A percentile compares a stretch with the other conserved stretches of the same genome.
These are phyloP conservation scores for Cetonia aurata DNA, from an alignment of 2,888 invertebrate species.

Conservation along the genomic window DNA sequence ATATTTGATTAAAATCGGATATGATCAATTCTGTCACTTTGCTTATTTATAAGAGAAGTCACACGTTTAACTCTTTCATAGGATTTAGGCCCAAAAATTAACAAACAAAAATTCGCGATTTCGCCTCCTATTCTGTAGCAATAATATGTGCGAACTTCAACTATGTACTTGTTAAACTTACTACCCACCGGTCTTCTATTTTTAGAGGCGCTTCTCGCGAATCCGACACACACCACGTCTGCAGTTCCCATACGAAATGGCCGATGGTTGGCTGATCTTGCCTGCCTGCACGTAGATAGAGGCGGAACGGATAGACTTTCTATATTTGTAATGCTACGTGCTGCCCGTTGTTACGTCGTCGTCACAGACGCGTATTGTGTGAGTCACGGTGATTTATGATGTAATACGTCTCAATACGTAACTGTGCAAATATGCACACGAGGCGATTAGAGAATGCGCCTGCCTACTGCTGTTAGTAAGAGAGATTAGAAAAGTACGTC, in stretches of 20 bases:
- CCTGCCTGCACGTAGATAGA: slow-evolving; percentile 7
- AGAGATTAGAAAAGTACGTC: not conserved
- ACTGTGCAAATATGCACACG: too few species aligned
- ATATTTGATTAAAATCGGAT: too few species aligned
- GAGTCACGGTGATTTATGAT: not conserved
- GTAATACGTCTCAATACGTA: not conserved
- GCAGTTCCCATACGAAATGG: not conserved
- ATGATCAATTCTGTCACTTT: too few species aligned
- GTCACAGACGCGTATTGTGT: not conserved
- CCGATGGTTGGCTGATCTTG: not conserved
- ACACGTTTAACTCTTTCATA: too few species aligned
- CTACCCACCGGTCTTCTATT: not conserved
- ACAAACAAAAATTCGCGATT: too few species aligned
- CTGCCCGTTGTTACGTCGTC: not conserved
- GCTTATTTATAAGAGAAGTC: too few species aligned
- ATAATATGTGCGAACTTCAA: too few species aligned
- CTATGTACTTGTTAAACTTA: too few species aligned
- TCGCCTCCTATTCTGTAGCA: too few species aligned
- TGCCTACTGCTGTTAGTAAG: too few species aligned
- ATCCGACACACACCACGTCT: not conserved
- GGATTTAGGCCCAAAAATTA: too few species aligned
- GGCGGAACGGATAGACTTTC: slow-evolving; percentile 14
- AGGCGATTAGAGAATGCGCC: too few species aligned
- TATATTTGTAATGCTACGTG: slow-evolving; percentile 10
- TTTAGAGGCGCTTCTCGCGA: not conserved